Base-by-base conservation (phyloP, 2,888 invertebrate species). In the Arrhopalites spinosus region DNA sequence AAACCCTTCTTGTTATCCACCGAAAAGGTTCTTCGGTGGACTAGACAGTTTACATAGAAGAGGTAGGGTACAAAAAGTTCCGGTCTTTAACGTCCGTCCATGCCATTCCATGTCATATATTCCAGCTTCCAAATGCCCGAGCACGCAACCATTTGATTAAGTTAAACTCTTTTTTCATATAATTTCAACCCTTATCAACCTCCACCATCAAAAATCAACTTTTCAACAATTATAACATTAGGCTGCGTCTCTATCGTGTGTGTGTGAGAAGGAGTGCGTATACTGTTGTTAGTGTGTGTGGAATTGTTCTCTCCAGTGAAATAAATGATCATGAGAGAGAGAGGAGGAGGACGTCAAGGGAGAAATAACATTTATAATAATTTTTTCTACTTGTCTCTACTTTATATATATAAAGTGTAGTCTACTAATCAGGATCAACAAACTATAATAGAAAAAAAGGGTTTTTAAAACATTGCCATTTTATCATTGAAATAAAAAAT, bases 171-270 rank as follows among this genome's bases (percentile, higher is more conserved):
- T 59, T 59, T 27, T 20, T 5, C 36, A 53, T 20, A 23, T 53
- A 53, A 53, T 20, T n/a, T 67, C 17, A 25, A 50, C 56, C 45
- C 68, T 74, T 74, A 74, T 74, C 74, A 69, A 20, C 25, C 23
- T 15, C 25, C 13, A 59, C 27, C 59, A 59, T 59, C 59, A 27
- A 43, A 56, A 74, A 74, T 74, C 74, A 68, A 74, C 43, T 74
- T 74, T 74, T 74, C 74, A 74, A 61, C 74, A 74, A 68, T 74
- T 67, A 74, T 61, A 74, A 74, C 68, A 74, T 17, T 30, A 29
- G 61, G 59, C n/a, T n/a, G n/a, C n/a, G n/a, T n/a, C n/a, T n/a
- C n/a, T n/a, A n/a, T n/a, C n/a, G n/a, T 20, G 23, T 20, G 45
- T 11, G 45, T 11, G 45, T 11, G 45, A 45, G 45, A 25, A 71